Base-by-base conservation (phyloP, 2,113 vertebrate species). In the Spea bombifrons region DNA sequence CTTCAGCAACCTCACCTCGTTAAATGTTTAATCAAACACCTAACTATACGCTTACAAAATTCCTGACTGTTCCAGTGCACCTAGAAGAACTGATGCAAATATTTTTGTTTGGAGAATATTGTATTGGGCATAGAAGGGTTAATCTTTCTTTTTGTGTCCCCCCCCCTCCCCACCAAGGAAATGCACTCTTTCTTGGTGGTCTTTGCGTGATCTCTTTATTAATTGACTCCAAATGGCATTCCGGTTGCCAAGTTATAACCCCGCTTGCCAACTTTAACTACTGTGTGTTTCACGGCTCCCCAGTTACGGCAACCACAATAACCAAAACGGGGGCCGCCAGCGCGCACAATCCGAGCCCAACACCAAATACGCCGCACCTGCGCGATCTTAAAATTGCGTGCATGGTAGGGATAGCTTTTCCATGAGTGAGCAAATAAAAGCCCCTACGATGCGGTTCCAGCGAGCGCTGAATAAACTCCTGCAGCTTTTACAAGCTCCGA, bases 221-320 rank as follows among this genome's bases (percentile, higher is more conserved):
- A 80, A 80, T 80, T 73, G 69, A 63, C 69, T 73, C 70, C 77
- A 80, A 80, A 80, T 73, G 77, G 66, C 77, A 80, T 80, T 80
- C 77, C 77, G 16, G 77, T 80, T 80, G 77, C 77, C 77, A 80
- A 66, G 77, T 9, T 59, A 59, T 59, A 64, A 17, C 8, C 16
- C 66, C 15, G 43, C 16, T 17, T 50, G 67, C n/a, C 46, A 46
- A 48, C n/a, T 70, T 70, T 70, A 50, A 70, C 67, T 70, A 70
- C 67, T 50, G 48, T 70, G 67, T 48, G 46, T n/a, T 70, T n/a
- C n/a, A 50, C 8, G 66, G 6, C 9, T 47, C 46, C 44, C 8
- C 12, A 15, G 8, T 9, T n/a, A 8, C 45, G 46, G 30, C 44
- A 0, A 7, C 13, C 43, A 45, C 2, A 68, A 47, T 68, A 48